Base-by-base conservation (phyloP, 2,113 vertebrate genomes). In the Cepphus grylle region DNA sequence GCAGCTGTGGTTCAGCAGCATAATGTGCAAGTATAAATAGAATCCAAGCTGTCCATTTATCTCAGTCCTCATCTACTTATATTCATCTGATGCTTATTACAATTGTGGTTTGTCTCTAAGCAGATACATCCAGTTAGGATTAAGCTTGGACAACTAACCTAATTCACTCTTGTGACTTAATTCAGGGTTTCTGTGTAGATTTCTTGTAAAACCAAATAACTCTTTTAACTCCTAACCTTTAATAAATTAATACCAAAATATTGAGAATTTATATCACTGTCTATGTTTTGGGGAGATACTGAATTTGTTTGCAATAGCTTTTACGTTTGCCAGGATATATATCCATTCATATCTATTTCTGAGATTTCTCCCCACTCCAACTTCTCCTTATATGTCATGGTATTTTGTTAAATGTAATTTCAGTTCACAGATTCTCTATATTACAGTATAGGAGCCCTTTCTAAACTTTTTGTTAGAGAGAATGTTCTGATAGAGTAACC, bases 1-100 rank as follows among this genome's bases (percentile, higher is more conserved):
- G 36, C 86, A 93, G 69, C 72, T 96, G 73, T 81, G 77, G 36
- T 65, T 88, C 77, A 81, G 80, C 76, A 88, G 52, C 80, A 76
- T 88, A 84, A 92, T 90, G 43, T 96, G 62, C 42, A 66, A 94
- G 71, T 90, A 95, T 95, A 97, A 97, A 97, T 95, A 95, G 94
- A 96, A 94, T 58, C 52, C 86, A 97, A 94, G 74, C 88, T 95
- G 94, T 94, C 83, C 62, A 47, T 93, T 97, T 95, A 82, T 91
- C 95, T 94, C 83, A 85, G 88, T 79, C 58, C 81, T 94, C 81
- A 95, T 95, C 84, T 84, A 53, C 94, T 95, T 95, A 93, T 72
- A 94, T 77, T 94, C 86, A 94, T 89, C 77, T 89, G 74, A 76
- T 94, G 89, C 93, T 94, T 94, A 82, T 94, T 97, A 95, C 93